Evolutionary conservation across 2,888 invertebrate genomes (phyloP).

Genomic region (Physocephala rufipes): DNA sequence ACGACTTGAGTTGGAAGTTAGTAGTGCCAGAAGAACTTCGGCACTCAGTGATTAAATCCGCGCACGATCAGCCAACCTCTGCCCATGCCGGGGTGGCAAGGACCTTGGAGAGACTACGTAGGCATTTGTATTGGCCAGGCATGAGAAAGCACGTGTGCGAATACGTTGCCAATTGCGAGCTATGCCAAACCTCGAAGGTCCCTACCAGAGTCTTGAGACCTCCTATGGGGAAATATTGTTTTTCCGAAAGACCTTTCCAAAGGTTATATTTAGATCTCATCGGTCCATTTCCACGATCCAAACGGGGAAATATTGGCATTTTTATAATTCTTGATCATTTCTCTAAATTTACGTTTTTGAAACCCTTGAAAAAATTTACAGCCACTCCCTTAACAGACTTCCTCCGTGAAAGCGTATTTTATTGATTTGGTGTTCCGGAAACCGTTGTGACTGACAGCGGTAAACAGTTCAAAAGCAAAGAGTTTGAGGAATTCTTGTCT

Average conservation of each 20-base stretch:
- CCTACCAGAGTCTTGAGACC: conserved; percentile 28
- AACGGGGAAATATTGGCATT: conserved; percentile 28
- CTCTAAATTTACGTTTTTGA: conserved; percentile 35
- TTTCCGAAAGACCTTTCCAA: conserved; percentile 39
- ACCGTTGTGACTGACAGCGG: neutral
- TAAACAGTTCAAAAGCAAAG: neutral
- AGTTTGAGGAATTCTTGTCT: neutral
- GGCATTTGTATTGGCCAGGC: conserved; percentile 23
- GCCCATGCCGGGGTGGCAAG: conserved; percentile 31
- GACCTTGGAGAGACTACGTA: conserved; percentile 20
- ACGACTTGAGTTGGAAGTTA: conserved; percentile 1
- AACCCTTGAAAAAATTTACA: conserved; percentile 24
- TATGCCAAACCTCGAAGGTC: conserved; percentile 22
- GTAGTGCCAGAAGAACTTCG: neutral
- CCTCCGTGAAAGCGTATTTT: neutral
- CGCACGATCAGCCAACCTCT: conserved; percentile 11
- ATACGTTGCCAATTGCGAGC: conserved; percentile 26
- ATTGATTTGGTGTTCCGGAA: conserved; percentile 1
- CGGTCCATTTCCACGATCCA: conserved; percentile 40
- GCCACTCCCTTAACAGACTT: neutral
- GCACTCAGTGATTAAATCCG: neutral
- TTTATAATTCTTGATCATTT: conserved; percentile 39
- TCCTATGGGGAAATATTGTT: conserved; percentile 33
- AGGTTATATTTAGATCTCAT: conserved; percentile 26
- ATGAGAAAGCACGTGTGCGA: conserved; percentile 20